These are phyloP conservation scores for Podabrus alpinus DNA, from an alignment of 2,888 invertebrate species.

Conservation along the genomic window DNA sequence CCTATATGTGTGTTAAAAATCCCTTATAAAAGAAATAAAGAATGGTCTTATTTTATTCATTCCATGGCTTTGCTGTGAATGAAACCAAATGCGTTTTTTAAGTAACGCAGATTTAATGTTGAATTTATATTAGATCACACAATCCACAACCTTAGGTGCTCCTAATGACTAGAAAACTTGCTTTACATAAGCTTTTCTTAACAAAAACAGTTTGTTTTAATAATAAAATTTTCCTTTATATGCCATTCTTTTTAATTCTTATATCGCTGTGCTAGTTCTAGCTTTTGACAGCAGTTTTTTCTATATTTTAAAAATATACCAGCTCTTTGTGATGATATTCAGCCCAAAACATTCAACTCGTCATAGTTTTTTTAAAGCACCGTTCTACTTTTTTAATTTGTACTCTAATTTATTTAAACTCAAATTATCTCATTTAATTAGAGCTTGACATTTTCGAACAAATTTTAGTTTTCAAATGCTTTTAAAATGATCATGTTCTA, in stretches of 20 bases:
- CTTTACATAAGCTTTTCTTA: conserved; percentile 11
- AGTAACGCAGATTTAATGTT: conserved; percentile 25
- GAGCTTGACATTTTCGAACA: no score
- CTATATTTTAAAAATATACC: no score
- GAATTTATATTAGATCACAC: conserved; percentile 28
- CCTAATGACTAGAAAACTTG: neutral
- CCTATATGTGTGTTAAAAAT: conserved; percentile 16
- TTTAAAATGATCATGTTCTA: no score
- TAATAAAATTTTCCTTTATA: neutral
- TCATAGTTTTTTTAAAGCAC: no score
- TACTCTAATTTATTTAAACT: no score
- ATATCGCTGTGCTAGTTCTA: no score
- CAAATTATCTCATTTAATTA: no score
- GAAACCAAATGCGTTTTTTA: conserved; percentile 35
- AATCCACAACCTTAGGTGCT: conserved; percentile 6
- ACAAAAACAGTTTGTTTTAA: neutral
- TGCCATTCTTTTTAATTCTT: neutral
- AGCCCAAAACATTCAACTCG: no score
- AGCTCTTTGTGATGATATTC: no score
- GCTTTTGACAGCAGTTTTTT: no score
- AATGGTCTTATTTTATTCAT: conserved; percentile 35
- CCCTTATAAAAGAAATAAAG: conserved; percentile 21
- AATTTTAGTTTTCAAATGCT: no score
- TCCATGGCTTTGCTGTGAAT: conserved; percentile 29
- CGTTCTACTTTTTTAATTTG: no score